Conservation (phyloP, 2,113 vertebrate genomes). For the Cnemophilus loriae region DNA sequence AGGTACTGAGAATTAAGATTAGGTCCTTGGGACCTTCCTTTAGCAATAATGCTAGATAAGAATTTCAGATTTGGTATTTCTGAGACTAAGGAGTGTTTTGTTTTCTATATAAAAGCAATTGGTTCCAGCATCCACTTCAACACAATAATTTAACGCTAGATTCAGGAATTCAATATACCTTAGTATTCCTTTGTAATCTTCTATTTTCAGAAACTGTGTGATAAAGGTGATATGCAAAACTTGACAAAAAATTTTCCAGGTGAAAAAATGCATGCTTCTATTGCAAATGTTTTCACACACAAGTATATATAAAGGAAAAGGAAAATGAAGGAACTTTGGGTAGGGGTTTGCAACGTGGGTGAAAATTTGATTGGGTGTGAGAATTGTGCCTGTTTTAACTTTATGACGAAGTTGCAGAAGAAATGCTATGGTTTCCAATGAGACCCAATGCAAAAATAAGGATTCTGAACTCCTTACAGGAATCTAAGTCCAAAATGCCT, state of each 20-base stretch:
- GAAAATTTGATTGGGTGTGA: neutral
- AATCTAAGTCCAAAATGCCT: neutral
- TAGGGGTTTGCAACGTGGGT: fast-evolving
- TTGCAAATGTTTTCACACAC: neutral
- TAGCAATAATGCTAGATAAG: neutral
- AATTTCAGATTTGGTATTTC: neutral
- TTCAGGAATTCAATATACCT: neutral
- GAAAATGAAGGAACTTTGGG: neutral
- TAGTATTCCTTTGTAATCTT: neutral
- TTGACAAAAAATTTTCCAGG: neutral
- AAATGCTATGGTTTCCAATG: neutral
- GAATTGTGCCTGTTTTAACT: neutral
- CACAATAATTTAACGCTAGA: neutral
- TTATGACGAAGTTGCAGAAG: neutral
- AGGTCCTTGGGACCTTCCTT: neutral
- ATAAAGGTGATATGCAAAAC: neutral
- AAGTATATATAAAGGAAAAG: neutral
- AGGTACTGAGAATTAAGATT: neutral
- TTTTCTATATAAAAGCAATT: neutral
- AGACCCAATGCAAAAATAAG: neutral
- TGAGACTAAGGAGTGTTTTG: neutral
- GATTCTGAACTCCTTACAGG: neutral
- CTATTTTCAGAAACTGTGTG: neutral
- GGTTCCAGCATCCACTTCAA: neutral
- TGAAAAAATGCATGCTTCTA: neutral